Evolutionary conservation across 2,888 invertebrate species (phyloP).

Genomic region (Syrphus vitripennis): DNA sequence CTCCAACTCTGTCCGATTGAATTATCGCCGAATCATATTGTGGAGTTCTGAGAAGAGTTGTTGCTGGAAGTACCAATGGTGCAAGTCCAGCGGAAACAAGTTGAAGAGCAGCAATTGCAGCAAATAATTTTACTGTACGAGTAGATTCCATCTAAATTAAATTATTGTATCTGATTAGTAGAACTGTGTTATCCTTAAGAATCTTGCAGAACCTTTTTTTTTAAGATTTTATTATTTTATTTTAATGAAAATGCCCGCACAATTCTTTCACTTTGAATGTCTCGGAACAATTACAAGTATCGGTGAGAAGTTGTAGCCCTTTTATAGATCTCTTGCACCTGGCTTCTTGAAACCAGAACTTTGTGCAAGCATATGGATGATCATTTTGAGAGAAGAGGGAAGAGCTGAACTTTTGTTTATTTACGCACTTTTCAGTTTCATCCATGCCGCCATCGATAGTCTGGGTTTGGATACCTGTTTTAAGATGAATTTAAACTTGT

Average conservation of each 20-base stretch:
- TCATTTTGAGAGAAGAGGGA: not conserved
- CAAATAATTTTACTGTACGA: slow-evolving; percentile 41
- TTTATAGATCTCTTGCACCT: slow-evolving; percentile 59
- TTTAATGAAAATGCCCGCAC: slow-evolving; percentile 46
- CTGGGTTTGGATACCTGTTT: slow-evolving; percentile 48
- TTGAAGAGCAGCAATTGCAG: slow-evolving; percentile 53
- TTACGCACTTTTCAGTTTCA: slow-evolving; percentile 23
- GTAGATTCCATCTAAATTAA: slow-evolving; percentile 51
- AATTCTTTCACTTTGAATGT: slow-evolving; percentile 46
- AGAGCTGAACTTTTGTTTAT: slow-evolving; percentile 14
- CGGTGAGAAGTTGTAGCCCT: slow-evolving; percentile 22
- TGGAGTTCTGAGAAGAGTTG: slow-evolving; percentile 79
- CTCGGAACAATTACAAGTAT: slow-evolving; percentile 55
- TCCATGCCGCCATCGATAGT: slow-evolving; percentile 23
- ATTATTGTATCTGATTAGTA: not conserved
- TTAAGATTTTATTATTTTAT: not conserved
- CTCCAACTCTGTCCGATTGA: slow-evolving; percentile 82
- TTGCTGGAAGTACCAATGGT: slow-evolving; percentile 70
- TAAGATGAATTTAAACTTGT: slow-evolving; percentile 20
- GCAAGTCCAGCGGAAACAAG: slow-evolving; percentile 57
- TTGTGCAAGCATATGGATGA: not conserved
- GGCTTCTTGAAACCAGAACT: slow-evolving; percentile 39
- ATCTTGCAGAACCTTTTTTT: not conserved
- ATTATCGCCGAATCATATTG: slow-evolving; percentile 82
- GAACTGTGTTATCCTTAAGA: not conserved